Conservation (phyloP, 1,140 invertebrate genomes). For the Aphis gossypii region DNA sequence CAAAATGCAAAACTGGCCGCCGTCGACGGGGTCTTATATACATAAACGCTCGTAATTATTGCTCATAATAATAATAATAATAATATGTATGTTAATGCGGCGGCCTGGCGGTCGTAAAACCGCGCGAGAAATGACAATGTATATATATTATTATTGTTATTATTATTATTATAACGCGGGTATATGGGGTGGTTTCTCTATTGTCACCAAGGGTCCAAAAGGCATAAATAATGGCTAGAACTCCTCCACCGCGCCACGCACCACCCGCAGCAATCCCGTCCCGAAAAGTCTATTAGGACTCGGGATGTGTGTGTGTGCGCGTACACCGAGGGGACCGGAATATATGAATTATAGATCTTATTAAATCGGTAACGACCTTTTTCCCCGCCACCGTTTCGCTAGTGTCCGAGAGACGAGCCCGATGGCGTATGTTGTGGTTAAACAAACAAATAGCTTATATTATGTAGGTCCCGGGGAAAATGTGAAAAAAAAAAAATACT, state of each 20-base stretch:
- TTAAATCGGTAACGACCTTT: conserved; percentile 57
- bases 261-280: not conserved
- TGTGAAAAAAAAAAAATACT: not conserved
- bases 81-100: conserved; percentile 52
- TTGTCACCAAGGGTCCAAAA: conserved; percentile 55
- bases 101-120: conserved; percentile 26
- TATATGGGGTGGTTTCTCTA: conserved; percentile 24
- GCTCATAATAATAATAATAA: conserved; percentile 20
- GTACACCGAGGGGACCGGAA: not conserved
- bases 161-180: conserved; percentile 1
- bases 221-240: conserved; percentile 45
- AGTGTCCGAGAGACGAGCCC: not conserved
- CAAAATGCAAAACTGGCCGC: not conserved
- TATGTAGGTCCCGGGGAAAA: not conserved
- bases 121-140: conserved; percentile 46
- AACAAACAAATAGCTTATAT: conserved; percentile 55
- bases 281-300: conserved; percentile 51
- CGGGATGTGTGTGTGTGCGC: not conserved
- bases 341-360: conserved; percentile 56
- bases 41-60: conserved; percentile 42
- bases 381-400: not conserved
- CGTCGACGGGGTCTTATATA: not conserved
- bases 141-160: not conserved
- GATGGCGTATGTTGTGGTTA: conserved; percentile 53
- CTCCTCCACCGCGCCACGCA: not conserved